phyloP scores from a whole-genome alignment of 2,113 vertebrate genomes.

The Anthoscopus minutus region DNA sequence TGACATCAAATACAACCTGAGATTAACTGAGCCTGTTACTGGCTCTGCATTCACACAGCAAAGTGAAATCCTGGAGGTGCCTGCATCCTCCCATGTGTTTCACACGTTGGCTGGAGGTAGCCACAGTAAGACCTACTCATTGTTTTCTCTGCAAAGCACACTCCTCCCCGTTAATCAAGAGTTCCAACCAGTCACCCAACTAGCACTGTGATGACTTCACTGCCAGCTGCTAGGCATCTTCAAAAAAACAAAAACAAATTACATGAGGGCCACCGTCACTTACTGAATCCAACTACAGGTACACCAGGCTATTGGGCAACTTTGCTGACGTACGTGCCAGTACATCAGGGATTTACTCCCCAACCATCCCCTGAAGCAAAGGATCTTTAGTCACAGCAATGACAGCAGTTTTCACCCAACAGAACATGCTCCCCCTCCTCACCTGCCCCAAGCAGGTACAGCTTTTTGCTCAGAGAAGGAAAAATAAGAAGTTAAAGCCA shows the following conservation, averaged over 20 bases:
- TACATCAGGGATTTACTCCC: background rate
- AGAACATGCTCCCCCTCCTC: background rate
- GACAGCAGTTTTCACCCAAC: background rate
- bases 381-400: background rate
- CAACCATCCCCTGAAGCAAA: background rate
- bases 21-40: background rate
- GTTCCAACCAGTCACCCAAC: background rate
- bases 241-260: background rate
- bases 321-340: background rate
- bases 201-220: background rate
- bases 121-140: background rate
- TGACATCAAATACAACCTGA: background rate
- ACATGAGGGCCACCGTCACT: background rate
- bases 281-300: background rate
- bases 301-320: background rate
- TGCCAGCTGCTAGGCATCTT: conserved; percentile 8
- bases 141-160: background rate
- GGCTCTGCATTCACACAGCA: background rate
- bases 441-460: background rate
- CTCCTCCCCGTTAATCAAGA: background rate
- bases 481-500: background rate
- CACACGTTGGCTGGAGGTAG: background rate
- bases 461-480: background rate
- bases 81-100: background rate
- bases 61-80: background rate